These are phyloP conservation scores for Anableps anableps DNA, from an alignment of 2,797 vertebrate genomes.

Conservation along the genomic window DNA sequence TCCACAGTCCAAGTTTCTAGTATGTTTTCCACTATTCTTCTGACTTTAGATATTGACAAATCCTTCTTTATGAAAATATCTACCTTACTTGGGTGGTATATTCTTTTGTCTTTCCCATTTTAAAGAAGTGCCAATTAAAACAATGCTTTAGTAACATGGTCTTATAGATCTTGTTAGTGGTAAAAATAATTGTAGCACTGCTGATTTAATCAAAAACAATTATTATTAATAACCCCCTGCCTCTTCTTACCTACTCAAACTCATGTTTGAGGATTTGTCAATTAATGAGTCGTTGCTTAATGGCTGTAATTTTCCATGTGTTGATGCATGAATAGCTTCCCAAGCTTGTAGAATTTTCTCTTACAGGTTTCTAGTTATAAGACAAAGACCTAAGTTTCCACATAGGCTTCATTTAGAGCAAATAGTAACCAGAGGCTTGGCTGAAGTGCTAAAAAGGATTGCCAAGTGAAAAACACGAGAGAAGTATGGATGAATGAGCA, in stretches of 20 bases:
- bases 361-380: slow-evolving; percentile 20
- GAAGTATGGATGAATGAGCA: slow-evolving; percentile 51
- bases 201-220: background rate
- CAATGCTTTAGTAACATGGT: background rate
- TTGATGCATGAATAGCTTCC: slow-evolving; percentile 5
- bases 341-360: slow-evolving; percentile 14
- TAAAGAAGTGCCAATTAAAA: background rate
- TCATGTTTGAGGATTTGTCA: background rate
- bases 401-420: slow-evolving; percentile 26
- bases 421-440: slow-evolving; percentile 23
- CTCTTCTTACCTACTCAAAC: background rate
- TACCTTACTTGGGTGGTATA: background rate
- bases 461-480: slow-evolving; percentile 23
- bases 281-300: background rate
- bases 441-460: slow-evolving; percentile 24
- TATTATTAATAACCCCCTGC: background rate
- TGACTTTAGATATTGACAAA: background rate
- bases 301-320: background rate
- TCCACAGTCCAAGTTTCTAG: background rate
- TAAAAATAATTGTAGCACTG: background rate
- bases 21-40: background rate
- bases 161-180: background rate
- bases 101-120: background rate
- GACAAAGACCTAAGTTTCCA: slow-evolving; percentile 27
- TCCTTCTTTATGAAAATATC: background rate